These are phyloP conservation scores for Carettochelys insculpta DNA, from an alignment of 2,113 vertebrate genomes.

Conservation along the genomic window DNA sequence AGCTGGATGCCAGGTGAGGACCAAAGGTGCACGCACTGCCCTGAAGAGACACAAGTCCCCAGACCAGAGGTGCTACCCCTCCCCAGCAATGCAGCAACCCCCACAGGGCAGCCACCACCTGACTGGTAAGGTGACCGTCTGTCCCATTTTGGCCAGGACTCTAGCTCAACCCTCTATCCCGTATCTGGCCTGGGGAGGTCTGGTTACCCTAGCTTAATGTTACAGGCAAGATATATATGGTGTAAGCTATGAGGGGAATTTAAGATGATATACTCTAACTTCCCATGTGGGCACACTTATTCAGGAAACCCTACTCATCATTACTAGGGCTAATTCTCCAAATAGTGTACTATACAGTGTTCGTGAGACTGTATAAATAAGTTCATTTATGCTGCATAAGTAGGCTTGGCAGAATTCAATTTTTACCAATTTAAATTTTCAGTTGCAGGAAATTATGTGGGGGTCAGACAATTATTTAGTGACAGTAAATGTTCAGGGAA, in stretches of 20 bases:
- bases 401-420: background rate
- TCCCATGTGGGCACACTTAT: background rate
- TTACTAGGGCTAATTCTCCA: background rate
- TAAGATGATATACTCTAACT: background rate
- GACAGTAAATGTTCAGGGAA: background rate
- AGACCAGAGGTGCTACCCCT: too few relatives aligned
- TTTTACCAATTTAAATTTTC: background rate
- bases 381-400: rapidly evolving
- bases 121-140: too few relatives aligned
- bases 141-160: too few relatives aligned
- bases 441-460: background rate
- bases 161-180: too few relatives aligned
- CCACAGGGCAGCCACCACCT: too few relatives aligned
- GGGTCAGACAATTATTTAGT: background rate
- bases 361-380: conserved; percentile 20
- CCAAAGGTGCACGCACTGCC: too few relatives aligned
- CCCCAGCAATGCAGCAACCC: too few relatives aligned
- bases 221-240: too few relatives aligned
- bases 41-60: too few relatives aligned
- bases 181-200: too few relatives aligned
- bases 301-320: background rate
- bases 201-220: too few relatives aligned
- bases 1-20: too few relatives aligned
- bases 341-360: background rate
- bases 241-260: background rate